These are phyloP conservation scores for Parasteatoda lunata DNA, from an alignment of 2,888 invertebrate genomes.

Conservation along the genomic window DNA sequence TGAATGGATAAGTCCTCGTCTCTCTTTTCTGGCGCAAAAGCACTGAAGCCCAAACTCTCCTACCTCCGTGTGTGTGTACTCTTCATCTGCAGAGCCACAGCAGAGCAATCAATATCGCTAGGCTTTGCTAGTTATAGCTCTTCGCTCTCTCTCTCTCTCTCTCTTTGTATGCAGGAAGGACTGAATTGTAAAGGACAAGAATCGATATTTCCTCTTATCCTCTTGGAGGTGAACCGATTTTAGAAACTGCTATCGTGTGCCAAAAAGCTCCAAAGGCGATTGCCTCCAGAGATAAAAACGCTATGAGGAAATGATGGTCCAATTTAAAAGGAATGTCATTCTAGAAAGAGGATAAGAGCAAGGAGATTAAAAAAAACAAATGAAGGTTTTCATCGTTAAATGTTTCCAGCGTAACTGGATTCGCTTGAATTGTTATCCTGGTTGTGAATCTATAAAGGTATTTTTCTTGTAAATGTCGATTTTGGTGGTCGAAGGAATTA, in stretches of 20 bases:
- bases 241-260: conserved; percentile 17
- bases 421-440: no score
- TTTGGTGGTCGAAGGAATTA: no score
- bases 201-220: conserved; percentile 23
- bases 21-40: not conserved
- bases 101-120: not conserved
- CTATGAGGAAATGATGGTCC: conserved; percentile 5
- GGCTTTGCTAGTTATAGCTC: not conserved
- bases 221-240: not conserved
- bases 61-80: not conserved
- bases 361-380: no score
- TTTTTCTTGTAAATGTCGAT: no score
- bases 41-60: not conserved
- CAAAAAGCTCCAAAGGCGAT: conserved; percentile 31
- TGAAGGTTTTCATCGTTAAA: no score
- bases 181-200: conserved; percentile 17
- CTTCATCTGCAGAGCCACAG: not conserved
- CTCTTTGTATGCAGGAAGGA: not conserved
- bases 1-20: not conserved
- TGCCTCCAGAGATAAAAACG: conserved; percentile 21
- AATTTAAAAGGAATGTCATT: conserved; percentile 13
- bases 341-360: no score
- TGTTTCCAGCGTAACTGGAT: no score
- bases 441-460: no score
- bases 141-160: not conserved